A percentile compares a stretch with the other conserved stretches of the same genome.
Conservation (phyloP, 2,888 invertebrate genomes). For the Zele albiditarsus region DNA sequence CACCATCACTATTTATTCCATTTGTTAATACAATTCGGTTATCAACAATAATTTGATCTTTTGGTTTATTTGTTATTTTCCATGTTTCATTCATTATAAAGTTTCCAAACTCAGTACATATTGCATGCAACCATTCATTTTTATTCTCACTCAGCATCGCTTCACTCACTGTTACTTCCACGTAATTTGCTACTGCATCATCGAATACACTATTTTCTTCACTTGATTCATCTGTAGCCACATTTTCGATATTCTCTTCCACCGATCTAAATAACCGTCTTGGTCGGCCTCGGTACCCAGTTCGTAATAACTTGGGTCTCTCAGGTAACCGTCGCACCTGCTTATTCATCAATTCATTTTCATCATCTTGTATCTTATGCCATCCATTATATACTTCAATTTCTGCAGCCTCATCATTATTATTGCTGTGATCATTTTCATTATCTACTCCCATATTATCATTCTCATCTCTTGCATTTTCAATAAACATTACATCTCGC, state of each 20-base stretch:
- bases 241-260: not conserved
- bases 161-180: constrained; percentile 26
- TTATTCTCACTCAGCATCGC: constrained; percentile 21
- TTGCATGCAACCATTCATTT: constrained; percentile 29
- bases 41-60: constrained; percentile 20
- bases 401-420: not conserved
- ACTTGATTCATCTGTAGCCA: not conserved
- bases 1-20: constrained; percentile 31
- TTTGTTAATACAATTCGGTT: constrained; percentile 38
- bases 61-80: not conserved
- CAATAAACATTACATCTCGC: not conserved
- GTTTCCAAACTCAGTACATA: constrained; percentile 24
- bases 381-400: not conserved
- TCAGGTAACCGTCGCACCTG: constrained; percentile 40
- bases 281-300: constrained; percentile 42
- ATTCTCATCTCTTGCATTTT: too few species aligned
- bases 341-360: constrained; percentile 45
- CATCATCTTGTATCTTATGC: constrained; percentile 38
- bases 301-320: constrained; percentile 32
- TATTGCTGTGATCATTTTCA: not conserved
- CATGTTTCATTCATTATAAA: constrained; percentile 36
- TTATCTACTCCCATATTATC: not conserved
- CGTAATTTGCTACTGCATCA: not conserved
- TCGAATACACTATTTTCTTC: constrained; percentile 5
- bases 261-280: constrained; percentile 20